Evolutionary conservation across 1,140 invertebrate species (phyloP).

Genomic region (Zophobas morio): DNA sequence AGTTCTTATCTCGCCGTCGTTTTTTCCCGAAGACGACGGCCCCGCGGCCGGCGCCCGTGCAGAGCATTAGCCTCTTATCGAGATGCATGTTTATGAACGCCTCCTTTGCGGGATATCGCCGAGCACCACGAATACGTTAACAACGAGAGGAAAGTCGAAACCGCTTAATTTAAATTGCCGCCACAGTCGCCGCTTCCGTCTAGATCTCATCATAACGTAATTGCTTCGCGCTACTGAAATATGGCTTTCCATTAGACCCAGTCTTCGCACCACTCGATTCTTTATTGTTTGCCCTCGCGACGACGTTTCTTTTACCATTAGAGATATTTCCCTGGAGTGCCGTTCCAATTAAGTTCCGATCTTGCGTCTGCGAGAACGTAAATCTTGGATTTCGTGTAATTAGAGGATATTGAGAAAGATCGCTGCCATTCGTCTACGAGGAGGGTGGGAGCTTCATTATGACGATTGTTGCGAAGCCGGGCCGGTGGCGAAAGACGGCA

Average conservation of each 20-base stretch:
- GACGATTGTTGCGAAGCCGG: no score
- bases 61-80: constrained; percentile 53
- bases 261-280: constrained; percentile 7
- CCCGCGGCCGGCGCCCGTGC: constrained; percentile 41
- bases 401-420: constrained; percentile 38
- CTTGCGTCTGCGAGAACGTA: constrained; percentile 33
- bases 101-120: constrained; percentile 37
- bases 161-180: background rate
- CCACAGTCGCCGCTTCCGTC: background rate
- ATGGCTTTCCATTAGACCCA: constrained; percentile 10
- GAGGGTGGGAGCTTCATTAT: background rate
- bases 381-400: constrained; percentile 31
- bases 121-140: constrained; percentile 12
- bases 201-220: constrained; percentile 30
- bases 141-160: background rate
- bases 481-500: no score
- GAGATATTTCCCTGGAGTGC: constrained; percentile 35
- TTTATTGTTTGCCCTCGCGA: constrained; percentile 21
- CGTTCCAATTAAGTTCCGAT: constrained; percentile 27
- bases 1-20: background rate
- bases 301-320: constrained; percentile 35
- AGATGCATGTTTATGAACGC: constrained; percentile 50
- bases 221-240: constrained; percentile 5
- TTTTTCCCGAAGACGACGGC: background rate
- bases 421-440: background rate